These are phyloP conservation scores for Chroicocephalus ridibundus DNA, from an alignment of 2,113 vertebrate species.

Conservation along the genomic window DNA sequence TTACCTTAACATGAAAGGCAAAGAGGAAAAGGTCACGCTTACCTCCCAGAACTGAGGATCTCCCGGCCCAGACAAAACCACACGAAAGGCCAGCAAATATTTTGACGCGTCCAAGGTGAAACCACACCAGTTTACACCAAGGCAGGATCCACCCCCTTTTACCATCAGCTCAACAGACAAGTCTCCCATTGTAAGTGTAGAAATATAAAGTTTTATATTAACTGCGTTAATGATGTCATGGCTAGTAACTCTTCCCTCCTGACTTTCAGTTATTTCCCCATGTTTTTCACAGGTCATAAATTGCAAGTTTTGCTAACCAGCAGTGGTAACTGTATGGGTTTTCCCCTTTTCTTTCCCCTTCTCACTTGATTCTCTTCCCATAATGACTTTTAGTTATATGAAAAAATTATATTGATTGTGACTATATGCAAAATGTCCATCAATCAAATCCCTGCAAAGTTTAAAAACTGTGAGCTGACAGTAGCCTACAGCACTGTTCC, in stretches of 20 bases:
- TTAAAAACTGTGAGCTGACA: neutral
- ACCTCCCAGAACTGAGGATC: neutral
- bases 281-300: slow-evolving; percentile 22
- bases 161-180: neutral
- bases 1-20: neutral
- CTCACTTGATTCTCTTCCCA: neutral
- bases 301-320: neutral
- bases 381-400: neutral
- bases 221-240: neutral
- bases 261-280: neutral
- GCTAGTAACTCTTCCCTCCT: slow-evolving; percentile 30
- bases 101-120: neutral
- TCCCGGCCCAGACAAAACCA: neutral
- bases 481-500: neutral
- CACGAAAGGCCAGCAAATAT: neutral
- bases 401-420: neutral
- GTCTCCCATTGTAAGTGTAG: neutral
- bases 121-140: neutral
- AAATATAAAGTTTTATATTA: neutral
- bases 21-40: neutral
- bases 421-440: neutral
- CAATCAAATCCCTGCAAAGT: neutral
- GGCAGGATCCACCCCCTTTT: neutral
- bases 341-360: neutral
- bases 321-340: neutral